Percentiles rank a stretch among this genome's conserved stretches.
These are phyloP conservation scores for Brachionichthys hirsutus DNA, from an alignment of 2,113 vertebrate species.

Conservation along the genomic window DNA sequence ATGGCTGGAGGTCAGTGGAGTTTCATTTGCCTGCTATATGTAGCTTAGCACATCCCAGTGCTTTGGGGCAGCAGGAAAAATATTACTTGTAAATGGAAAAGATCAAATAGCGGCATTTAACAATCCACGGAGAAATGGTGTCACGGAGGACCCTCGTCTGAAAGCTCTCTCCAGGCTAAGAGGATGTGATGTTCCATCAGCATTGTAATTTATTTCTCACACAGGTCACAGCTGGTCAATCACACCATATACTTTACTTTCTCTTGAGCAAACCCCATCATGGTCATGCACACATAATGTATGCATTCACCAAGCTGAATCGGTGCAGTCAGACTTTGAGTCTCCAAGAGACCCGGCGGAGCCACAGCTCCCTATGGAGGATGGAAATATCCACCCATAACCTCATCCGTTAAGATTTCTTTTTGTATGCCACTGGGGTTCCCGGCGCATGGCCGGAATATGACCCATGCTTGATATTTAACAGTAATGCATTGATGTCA, in stretches of 20 bases:
- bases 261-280: constrained; percentile 45
- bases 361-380: constrained; percentile 31
- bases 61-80: constrained; percentile 25
- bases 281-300: constrained; percentile 14
- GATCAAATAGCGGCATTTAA: constrained; percentile 71
- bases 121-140: constrained; percentile 53
- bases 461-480: constrained; percentile 31
- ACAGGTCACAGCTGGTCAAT: constrained; percentile 49
- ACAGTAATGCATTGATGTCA: neutral
- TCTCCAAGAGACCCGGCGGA: constrained; percentile 13
- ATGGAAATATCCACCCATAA: constrained; percentile 35
- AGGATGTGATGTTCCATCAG: constrained; percentile 55
- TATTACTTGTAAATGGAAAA: constrained; percentile 59
- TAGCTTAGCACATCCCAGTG: constrained; percentile 17
- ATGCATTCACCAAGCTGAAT: neutral
- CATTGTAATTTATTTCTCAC: constrained; percentile 61
- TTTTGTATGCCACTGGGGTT: constrained; percentile 24
- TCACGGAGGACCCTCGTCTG: constrained; percentile 43
- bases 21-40: constrained; percentile 16
- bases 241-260: constrained; percentile 39
- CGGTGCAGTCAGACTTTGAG: constrained; percentile 15
- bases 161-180: constrained; percentile 50
- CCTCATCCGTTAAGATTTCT: constrained; percentile 31
- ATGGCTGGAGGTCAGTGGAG: constrained; percentile 22
- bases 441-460: constrained; percentile 20